phyloP scores from a whole-genome alignment of 2,888 invertebrate genomes.

The Rutpela maculata region DNA sequence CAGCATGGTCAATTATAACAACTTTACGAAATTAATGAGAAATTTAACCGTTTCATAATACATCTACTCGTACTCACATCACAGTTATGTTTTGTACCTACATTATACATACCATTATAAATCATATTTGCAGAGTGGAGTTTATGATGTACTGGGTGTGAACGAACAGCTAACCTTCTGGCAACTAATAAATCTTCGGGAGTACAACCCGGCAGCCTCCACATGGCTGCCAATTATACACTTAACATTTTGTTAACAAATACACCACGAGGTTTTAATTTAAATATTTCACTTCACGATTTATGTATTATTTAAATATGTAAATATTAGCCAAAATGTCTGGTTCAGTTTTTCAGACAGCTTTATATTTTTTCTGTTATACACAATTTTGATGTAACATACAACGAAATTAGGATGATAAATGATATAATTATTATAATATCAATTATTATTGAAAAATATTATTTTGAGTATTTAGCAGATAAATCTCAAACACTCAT shows the following conservation, averaged over 20 bases:
- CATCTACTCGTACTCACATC: too few species aligned
- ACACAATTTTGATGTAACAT: not conserved
- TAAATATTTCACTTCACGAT: not conserved
- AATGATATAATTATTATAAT: too few species aligned
- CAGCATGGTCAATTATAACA: too few species aligned
- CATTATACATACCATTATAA: slow-evolving; percentile 75
- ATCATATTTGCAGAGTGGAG: slow-evolving; percentile 75
- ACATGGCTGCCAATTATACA: slow-evolving; percentile 69
- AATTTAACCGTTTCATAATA: too few species aligned
- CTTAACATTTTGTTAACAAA: slow-evolving; percentile 58
- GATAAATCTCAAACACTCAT: too few species aligned
- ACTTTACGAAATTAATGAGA: too few species aligned
- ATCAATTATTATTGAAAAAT: too few species aligned
- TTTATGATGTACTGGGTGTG: slow-evolving; percentile 75
- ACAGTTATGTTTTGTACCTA: too few species aligned
- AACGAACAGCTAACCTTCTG: slow-evolving; percentile 70
- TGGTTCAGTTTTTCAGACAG: too few species aligned
- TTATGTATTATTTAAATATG: not conserved
- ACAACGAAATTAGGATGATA: not conserved
- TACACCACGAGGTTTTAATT: not conserved
- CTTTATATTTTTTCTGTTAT: not conserved
- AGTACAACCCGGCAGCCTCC: slow-evolving; percentile 74
- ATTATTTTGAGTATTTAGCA: too few species aligned
- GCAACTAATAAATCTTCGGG: slow-evolving; percentile 73
- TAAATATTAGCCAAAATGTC: not conserved